Evolutionary conservation across 2,797 vertebrate genomes (phyloP), one percentile per base, ranked within the genome.

Genomic region (Enteromius afrohamiltoni): DNA sequence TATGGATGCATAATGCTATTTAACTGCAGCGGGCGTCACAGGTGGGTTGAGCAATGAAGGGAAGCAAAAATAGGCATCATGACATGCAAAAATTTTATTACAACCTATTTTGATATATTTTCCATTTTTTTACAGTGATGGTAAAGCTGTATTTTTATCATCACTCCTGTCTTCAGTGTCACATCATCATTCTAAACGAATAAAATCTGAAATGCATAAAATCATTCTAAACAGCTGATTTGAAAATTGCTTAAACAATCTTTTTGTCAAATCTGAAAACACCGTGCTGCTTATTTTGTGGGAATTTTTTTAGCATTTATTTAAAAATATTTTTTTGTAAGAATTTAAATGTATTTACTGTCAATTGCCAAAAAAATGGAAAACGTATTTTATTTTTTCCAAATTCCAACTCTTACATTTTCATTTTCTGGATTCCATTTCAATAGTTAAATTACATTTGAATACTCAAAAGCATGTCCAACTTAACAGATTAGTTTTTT

Each of bases 21-120:
- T 47, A 78, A 49, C 40, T 75, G 58, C 45, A 53, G 70, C 3
- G 21, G 37, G n/a, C 31, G 75, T 75, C n/a, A 26, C 53, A 73
- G 67, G 40, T 60, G 51, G 26, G 53, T 29, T 70, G 6, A 58
- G 67, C 17, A 45, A 37, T 60, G 40, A 29, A 26, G 49, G 40
- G 17, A 17, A 62, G 75, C 45, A 71, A 31, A 31, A 51, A 49
- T 31, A 21, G 16, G 26, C 45, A 51, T 51, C 9, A 6, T 6
- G 1, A 51, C 47, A 13, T 13, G 17, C 19, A 4, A 51, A 51
- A 3, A 31, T 6, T 19, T 11, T 21, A 29, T 19, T 73, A 73
- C 26, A 49, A 49, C 4, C 17, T 31, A 49, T 69, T 34, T 34
- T 34, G 31, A 34, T 34, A 34, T 34, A 34, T 34, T 34, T 34